phyloP scores from a whole-genome alignment of 2,113 vertebrate species.

The Excalfactoria chinensis region DNA sequence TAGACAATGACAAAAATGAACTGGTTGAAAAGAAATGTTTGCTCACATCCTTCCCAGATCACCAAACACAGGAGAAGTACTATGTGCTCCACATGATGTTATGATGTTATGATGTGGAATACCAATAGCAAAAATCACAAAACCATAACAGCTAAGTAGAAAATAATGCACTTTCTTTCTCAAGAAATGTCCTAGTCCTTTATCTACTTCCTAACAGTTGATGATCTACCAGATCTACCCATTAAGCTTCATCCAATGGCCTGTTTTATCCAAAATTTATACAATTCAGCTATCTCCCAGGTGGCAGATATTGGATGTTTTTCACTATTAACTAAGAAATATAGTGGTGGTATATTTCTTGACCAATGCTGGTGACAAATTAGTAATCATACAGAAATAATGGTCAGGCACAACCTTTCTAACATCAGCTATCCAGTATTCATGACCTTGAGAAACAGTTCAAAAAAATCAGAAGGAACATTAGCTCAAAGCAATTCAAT shows the following conservation, averaged over 20 bases:
- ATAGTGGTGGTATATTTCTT: not conserved
- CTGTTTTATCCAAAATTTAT: not conserved
- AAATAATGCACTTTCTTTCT: not conserved
- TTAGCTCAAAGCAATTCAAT: not conserved
- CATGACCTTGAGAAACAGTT: not conserved
- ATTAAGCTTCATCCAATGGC: not conserved
- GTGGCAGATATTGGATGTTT: not conserved
- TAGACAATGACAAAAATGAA: not conserved
- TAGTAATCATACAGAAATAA: not conserved
- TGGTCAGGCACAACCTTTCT: not conserved
- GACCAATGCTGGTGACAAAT: not conserved
- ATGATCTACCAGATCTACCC: not conserved
- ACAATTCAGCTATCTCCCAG: not conserved
- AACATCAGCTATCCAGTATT: not conserved
- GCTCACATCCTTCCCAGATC: not conserved
- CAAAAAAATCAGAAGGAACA: not conserved
- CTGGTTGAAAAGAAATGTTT: not conserved
- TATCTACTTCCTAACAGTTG: not conserved
- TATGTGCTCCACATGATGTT: not conserved
- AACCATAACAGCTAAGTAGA: not conserved
- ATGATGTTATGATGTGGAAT: no score
- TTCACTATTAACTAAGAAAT: not conserved
- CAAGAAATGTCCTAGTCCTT: not conserved
- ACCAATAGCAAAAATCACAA: no score
- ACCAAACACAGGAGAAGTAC: not conserved